These are phyloP conservation scores for Oophaga sylvatica DNA, from an alignment of 2,797 vertebrate genomes.

Conservation along the genomic window DNA sequence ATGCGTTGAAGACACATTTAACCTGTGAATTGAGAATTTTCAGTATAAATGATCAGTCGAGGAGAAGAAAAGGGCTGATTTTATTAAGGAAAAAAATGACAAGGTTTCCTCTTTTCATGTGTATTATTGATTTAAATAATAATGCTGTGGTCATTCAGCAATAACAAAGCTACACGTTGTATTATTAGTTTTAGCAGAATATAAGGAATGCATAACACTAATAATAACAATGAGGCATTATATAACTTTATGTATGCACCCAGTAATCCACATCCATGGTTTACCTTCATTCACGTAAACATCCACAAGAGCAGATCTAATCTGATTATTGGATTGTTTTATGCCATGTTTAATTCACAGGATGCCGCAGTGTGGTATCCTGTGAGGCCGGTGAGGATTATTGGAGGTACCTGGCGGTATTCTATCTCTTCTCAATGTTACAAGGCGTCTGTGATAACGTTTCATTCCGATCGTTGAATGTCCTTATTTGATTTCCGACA, in stretches of 20 bases:
- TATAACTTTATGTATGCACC: neutral
- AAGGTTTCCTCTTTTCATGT: too few species aligned
- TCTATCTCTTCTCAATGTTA: slow-evolving; percentile 33
- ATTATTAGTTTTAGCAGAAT: too few species aligned
- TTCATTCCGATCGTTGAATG: slow-evolving; percentile 43
- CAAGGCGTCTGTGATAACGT: slow-evolving; percentile 8
- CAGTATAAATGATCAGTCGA: too few species aligned
- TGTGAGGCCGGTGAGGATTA: slow-evolving; percentile 10
- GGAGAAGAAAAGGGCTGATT: too few species aligned
- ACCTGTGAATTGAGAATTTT: too few species aligned
- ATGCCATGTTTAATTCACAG: slow-evolving; percentile 31
- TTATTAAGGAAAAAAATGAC: too few species aligned
- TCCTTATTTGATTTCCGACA: slow-evolving; percentile 39
- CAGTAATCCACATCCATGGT: slow-evolving; percentile 5
- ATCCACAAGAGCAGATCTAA: neutral
- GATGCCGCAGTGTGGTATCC: neutral
- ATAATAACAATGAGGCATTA: neutral
- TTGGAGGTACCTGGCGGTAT: slow-evolving; percentile 37
- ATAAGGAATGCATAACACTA: too few species aligned
- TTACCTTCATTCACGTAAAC: neutral
- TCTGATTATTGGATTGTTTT: slow-evolving; percentile 42
- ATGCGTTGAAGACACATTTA: too few species aligned
- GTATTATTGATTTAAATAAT: too few species aligned
- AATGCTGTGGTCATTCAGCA: too few species aligned
- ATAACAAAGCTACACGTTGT: too few species aligned